Base-by-base conservation (phyloP, 1,140 invertebrate genomes). In the Brachionus manjavacas region DNA sequence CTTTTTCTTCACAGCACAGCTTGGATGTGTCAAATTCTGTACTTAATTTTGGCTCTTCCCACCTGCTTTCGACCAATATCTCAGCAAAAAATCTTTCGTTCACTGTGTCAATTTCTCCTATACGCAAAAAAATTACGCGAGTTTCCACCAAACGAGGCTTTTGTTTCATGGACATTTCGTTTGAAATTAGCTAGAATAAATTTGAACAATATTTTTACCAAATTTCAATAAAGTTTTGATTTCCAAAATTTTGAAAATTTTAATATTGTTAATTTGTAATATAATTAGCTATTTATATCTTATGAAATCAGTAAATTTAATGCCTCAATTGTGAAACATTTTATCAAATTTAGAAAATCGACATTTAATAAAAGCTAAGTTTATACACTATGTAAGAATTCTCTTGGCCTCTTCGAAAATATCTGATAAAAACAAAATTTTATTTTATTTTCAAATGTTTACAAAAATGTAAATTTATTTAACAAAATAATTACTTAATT, bases 101-200 rank as follows among this genome's bases (percentile, higher is more conserved):
- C 25, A 86, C 70, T 14, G 85, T 85, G 39, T 86, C 81, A 68
- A 85, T 83, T 70, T 85, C 85, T 25, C 85, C 85, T 14, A 85
- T 81, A 46, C 84, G 84, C 23, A 86, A 25, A 60, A 85, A 85
- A 25, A 68, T 68, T 1, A 83, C 52, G 12, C 78, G 46, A 1
- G 52, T 60, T 20, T 60, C 52, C n/a, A 60, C 52, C 52, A 16
- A 60, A 23, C 52, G 52, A 20, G 52, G 52, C 4, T 60, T 60
- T 20, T 60, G 52, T 23, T 20, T 60, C 6, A 60, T 60, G 52
- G 52, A 60, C 52, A 60, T 60, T 16, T 23, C 25, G 16, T 60
- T 20, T 2, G 9, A 60, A 60, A 46, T n/a, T n/a, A 46, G 14
- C 14, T 46, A 14, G 14, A n/a, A 46, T 46, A 4, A 35, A 35